Base-by-base conservation (phyloP, 2,888 invertebrate species). In the Andrena chrysosceles region DNA sequence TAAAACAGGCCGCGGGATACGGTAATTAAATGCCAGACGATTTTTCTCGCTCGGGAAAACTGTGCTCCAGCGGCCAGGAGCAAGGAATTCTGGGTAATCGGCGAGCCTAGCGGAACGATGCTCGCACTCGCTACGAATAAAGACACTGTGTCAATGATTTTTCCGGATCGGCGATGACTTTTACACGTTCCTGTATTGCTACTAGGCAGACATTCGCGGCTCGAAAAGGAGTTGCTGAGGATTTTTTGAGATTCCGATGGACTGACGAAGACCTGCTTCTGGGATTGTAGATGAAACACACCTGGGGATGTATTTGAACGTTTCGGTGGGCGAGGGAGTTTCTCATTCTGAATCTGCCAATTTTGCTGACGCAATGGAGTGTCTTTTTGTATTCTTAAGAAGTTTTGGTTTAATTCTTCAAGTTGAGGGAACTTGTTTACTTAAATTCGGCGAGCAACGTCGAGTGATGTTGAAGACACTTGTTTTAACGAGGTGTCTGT, bases 11-110 rank as follows among this genome's bases (percentile, higher is more conserved):
- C 31, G 20, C 20, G 20, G 52, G 69, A 67, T 72, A 63, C 69
- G 66, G 62, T 82, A 84, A 83, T 86, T 77, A 86, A 82, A 79
- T 54, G 68, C 49, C 49, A 13, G 29, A 23, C 52, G 49, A 81
- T 63, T 83, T 81, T 81, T 56, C 70, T 54, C 31, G 6, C 29
- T 7, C 42, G 42, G 62, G 2, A 54, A 56, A 63, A 16, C 42
- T 20, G 29, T 56, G 54, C 48, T 59, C 54, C 33, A 20, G 56
- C 42, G 16, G 20, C n/a, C 10, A 49, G 29, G 7, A 29, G n/a
- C 70, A 6, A n/a, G 20, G 29, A 60, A 72, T 72, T 54, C 49
- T 8, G 71, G 42, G 42, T 42, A 42, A 62, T 63, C 23, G 33
- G 29, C 7, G 42, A 63, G 20, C 26, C 48, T 66, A 29, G 26